Evolutionary conservation across 2,113 vertebrate species (phyloP).

Genomic region (Oryzias woworae): DNA sequence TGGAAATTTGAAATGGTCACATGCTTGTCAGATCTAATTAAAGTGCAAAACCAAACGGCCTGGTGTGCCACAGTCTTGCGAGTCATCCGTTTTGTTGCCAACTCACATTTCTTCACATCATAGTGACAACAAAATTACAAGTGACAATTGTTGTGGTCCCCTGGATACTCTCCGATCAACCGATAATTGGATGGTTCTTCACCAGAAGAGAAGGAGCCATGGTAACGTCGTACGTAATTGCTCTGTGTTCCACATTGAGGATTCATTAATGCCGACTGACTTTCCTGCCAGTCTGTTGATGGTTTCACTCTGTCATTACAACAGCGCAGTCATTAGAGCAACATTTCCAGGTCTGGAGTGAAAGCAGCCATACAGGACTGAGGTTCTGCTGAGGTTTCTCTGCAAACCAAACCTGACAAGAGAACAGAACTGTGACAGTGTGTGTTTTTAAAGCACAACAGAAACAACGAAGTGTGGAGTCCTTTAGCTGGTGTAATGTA

Average conservation of each 20-base stretch:
- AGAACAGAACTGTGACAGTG: no score
- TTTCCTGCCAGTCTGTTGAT: constrained; percentile 34
- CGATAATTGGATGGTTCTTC: constrained; percentile 67
- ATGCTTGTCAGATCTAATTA: constrained; percentile 58
- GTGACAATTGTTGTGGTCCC: constrained; percentile 63
- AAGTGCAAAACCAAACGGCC: constrained; percentile 28
- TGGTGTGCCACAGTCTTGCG: constrained; percentile 30
- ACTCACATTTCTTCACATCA: constrained; percentile 54
- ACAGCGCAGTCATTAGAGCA: constrained; percentile 25
- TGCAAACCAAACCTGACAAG: no score
- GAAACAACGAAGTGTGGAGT: constrained; percentile 38
- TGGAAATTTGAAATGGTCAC: constrained; percentile 26
- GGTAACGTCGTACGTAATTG: constrained; percentile 63
- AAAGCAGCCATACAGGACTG: constrained; percentile 21
- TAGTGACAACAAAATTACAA: constrained; percentile 61
- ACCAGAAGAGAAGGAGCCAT: constrained; percentile 50
- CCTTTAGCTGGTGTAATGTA: constrained; percentile 62
- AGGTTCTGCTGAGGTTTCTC: constrained; percentile 10
- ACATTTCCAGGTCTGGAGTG: constrained; percentile 18
- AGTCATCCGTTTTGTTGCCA: constrained; percentile 59
- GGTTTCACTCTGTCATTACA: constrained; percentile 43
- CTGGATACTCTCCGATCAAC: constrained; percentile 59
- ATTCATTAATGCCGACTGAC: constrained; percentile 52
- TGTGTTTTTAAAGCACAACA: constrained; percentile 20
- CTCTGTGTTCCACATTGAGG: constrained; percentile 49